Conservation (phyloP, 92 coral and sea anemone genomes). For the Siderastrea siderea region DNA sequence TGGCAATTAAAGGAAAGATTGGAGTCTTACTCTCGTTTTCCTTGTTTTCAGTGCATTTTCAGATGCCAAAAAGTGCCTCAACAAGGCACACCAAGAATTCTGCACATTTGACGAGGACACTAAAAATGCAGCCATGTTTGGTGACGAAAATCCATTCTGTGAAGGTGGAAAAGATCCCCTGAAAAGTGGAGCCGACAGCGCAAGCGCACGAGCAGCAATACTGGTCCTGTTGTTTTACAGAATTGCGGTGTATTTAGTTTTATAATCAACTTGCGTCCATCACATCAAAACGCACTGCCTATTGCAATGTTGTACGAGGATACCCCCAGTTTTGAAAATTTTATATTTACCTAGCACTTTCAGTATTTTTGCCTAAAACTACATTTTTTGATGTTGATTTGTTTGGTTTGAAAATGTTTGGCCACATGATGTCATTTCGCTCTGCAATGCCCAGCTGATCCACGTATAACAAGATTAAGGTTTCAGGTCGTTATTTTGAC, state of each 20-base stretch:
- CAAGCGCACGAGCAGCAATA: neutral
- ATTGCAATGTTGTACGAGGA: no score
- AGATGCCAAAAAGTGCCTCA: constrained; percentile 36
- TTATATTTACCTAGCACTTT: neutral
- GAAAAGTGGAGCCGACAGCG: neutral
- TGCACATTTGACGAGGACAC: constrained; percentile 18
- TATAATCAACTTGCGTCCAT: neutral
- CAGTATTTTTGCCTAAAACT: no score
- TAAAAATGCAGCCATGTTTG: constrained; percentile 30
- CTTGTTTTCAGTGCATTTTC: constrained; percentile 35
- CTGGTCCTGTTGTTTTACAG: constrained; percentile 4
- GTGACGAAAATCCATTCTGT: constrained; percentile 42
- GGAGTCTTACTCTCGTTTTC: no score
- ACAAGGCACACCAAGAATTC: constrained; percentile 1
- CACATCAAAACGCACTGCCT: no score
- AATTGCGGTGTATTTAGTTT: neutral
- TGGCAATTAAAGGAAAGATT: no score
- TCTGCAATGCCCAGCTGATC: no score
- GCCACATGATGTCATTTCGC: no score
- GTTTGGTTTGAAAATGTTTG: no score
- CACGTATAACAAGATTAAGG: no score
- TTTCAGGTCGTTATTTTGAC: no score
- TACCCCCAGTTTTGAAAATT: no score
- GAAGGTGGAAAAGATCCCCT: constrained; percentile 34
- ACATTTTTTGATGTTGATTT: no score